Base-by-base conservation (phyloP, 2,797 vertebrate genomes). In the Morelia viridis region DNA sequence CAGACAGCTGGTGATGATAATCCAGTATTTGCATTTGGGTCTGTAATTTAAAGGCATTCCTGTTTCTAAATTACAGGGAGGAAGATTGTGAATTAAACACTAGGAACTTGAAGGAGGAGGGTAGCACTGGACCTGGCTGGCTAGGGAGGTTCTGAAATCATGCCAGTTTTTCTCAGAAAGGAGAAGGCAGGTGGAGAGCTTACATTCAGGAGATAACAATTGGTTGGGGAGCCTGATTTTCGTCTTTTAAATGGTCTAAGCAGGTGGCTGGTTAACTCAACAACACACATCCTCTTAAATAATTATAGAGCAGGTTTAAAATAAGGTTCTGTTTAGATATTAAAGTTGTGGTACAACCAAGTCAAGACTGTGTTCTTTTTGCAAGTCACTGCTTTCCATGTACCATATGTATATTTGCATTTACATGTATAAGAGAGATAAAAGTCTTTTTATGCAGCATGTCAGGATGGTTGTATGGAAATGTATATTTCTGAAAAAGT, bases 61-160 rank as follows among this genome's bases (percentile, higher is more conserved):
- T 83, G 35, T 60, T 83, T 46, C 22, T 46, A 71, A 86, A 87
- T 85, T 90, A 64, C 46, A 85, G 90, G 90, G 61, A 90, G 60
- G 61, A 65, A 15, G 35, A 17, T 85, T 85, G 62, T 85, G 83
- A 61, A 56, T 64, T 90, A 65, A 85, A 85, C 17, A 31, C 28
- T 41, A 85, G 83, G 50, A 57, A 65, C 7, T 85, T 91, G 50
- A 65, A 86, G 35, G 61, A 17, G 22, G 60, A 26, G 22, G 35
- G 83, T 3, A 5, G 46, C 24, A 56, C 46, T 56, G 41, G 46
- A 62, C 13, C n/a, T 28, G 22, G 61, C 90, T 91, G n/a, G 22
- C 24, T 53, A 41, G 50, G 83, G 41, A 57, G 46, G 7, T 85
- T 57, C n/a, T 41, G 56, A 28, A 26, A 91, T 68, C 50, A 17